phyloP scores from a whole-genome alignment of 1,140 invertebrate genomes.

The Drosophila trapezifrons region DNA sequence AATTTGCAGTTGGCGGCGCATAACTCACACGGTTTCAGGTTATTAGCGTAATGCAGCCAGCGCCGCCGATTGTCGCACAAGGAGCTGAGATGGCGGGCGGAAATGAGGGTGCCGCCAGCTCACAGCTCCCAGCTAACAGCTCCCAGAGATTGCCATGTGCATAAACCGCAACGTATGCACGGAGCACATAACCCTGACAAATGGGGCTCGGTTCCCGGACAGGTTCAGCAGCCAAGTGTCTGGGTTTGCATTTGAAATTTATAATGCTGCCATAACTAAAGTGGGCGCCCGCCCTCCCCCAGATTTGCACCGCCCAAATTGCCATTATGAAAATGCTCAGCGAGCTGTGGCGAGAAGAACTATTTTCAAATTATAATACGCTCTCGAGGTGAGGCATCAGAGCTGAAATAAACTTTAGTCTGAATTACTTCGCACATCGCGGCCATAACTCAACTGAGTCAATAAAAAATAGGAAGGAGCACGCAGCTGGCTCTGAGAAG shows the following conservation, averaged over 20 bases:
- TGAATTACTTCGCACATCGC: slow-evolving; percentile 23
- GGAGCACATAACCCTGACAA: slow-evolving; percentile 72
- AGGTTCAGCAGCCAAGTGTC: slow-evolving; percentile 50
- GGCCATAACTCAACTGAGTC: slow-evolving; percentile 28
- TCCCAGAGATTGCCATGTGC: slow-evolving; percentile 67
- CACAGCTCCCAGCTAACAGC: neutral
- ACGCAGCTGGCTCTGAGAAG: slow-evolving; percentile 21
- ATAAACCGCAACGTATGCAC: slow-evolving; percentile 72
- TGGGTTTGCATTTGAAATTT: slow-evolving; percentile 75
- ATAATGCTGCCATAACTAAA: slow-evolving; percentile 75
- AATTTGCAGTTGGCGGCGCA: slow-evolving; percentile 50
- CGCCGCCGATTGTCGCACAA: slow-evolving; percentile 60
- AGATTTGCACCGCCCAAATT: slow-evolving; percentile 65
- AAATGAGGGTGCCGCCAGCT: slow-evolving; percentile 1
- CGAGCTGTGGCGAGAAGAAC: slow-evolving; percentile 56
- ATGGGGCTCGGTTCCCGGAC: slow-evolving; percentile 51
- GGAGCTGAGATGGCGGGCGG: slow-evolving; percentile 17
- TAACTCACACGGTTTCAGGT: slow-evolving; percentile 68
- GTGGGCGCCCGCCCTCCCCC: slow-evolving; percentile 7
- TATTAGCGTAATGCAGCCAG: slow-evolving; percentile 79
- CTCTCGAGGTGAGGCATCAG: slow-evolving; percentile 26
- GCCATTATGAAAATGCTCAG: slow-evolving; percentile 65
- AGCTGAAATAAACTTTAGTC: slow-evolving; percentile 27
- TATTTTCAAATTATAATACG: slow-evolving; percentile 51
- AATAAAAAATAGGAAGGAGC: slow-evolving; percentile 34